Conservation (phyloP, 2,888 invertebrate genomes). For the Kuschelorhynchus macadamiae region DNA sequence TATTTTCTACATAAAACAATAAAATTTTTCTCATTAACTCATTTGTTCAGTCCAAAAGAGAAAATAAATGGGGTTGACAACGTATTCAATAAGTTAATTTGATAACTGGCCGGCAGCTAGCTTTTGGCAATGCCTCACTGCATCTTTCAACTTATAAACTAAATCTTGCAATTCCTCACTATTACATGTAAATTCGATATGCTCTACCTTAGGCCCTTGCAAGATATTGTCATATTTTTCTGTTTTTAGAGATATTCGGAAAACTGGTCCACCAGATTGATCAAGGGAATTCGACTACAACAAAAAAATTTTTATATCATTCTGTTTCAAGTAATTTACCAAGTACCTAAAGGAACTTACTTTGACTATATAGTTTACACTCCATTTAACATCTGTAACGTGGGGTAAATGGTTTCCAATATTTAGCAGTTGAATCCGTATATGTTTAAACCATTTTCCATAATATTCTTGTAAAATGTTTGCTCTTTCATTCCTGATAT, state of each 20-base stretch:
- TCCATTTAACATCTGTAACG: slow-evolving; percentile 74
- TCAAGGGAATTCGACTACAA: slow-evolving; percentile 64
- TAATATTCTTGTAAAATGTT: slow-evolving; percentile 59
- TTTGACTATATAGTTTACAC: slow-evolving; percentile 71
- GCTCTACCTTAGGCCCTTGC: slow-evolving; percentile 66
- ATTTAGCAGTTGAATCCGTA: slow-evolving; percentile 62
- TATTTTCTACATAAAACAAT: too few relatives aligned
- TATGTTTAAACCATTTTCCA: slow-evolving; percentile 57
- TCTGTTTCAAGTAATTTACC: too few relatives aligned
- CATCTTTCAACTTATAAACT: slow-evolving; percentile 77
- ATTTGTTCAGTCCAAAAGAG: too few relatives aligned
- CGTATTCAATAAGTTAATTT: slow-evolving; percentile 1
- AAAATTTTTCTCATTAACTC: too few relatives aligned
- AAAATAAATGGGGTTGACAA: too few relatives aligned
- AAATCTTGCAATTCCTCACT: slow-evolving; percentile 77
- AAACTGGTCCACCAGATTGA: slow-evolving; percentile 64
- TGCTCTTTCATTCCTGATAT: slow-evolving; percentile 54
- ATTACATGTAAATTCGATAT: slow-evolving; percentile 75
- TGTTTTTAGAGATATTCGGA: slow-evolving; percentile 62
- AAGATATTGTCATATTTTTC: slow-evolving; percentile 65
- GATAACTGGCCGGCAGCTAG: slow-evolving; percentile 19
- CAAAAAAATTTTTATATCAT: too few relatives aligned
- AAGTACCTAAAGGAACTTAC: too few relatives aligned
- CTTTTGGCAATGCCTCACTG: slow-evolving; percentile 72
- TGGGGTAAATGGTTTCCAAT: slow-evolving; percentile 69